These are phyloP conservation scores for Fregata magnificens DNA, from an alignment of 2,113 vertebrate genomes.

Conservation along the genomic window DNA sequence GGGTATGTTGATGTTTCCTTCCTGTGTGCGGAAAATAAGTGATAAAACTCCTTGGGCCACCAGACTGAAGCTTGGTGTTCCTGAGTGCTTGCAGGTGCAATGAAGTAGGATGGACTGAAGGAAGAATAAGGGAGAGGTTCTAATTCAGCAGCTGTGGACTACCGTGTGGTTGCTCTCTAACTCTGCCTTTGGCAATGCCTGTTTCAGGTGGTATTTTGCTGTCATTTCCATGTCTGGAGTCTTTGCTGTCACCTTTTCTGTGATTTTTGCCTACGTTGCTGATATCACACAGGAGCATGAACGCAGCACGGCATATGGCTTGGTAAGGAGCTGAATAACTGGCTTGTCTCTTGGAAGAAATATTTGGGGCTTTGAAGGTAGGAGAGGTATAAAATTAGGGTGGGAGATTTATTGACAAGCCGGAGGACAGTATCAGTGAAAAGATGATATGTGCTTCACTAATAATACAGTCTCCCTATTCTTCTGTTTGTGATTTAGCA, in stretches of 20 bases:
- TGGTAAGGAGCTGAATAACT: constrained; percentile 76
- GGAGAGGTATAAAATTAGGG: neutral
- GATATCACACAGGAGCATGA: constrained; percentile 93
- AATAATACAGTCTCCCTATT: neutral
- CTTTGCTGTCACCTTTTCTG: constrained; percentile 91
- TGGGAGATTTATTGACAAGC: neutral
- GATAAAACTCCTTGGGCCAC: neutral
- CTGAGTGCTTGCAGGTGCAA: neutral
- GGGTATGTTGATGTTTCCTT: neutral
- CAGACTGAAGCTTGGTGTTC: neutral
- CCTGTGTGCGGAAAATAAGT: neutral
- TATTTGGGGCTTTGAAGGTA: neutral
- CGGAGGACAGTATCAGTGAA: neutral
- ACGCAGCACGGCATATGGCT: constrained; percentile 88
- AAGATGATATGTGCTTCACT: accelerated
- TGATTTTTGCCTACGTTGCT: constrained; percentile 90
- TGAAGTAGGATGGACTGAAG: neutral
- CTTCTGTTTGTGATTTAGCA: neutral
- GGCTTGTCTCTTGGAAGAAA: neutral
- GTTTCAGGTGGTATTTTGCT: constrained; percentile 91
- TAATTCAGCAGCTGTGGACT: neutral
- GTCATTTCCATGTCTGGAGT: constrained; percentile 94
- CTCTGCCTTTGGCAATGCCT: neutral
- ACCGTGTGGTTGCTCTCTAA: neutral
- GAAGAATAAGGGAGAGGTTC: neutral